Evolutionary conservation across 2,797 vertebrate genomes (phyloP), one percentile per base, ranked within the genome.

Genomic region (Dipus sagitta): DNA sequence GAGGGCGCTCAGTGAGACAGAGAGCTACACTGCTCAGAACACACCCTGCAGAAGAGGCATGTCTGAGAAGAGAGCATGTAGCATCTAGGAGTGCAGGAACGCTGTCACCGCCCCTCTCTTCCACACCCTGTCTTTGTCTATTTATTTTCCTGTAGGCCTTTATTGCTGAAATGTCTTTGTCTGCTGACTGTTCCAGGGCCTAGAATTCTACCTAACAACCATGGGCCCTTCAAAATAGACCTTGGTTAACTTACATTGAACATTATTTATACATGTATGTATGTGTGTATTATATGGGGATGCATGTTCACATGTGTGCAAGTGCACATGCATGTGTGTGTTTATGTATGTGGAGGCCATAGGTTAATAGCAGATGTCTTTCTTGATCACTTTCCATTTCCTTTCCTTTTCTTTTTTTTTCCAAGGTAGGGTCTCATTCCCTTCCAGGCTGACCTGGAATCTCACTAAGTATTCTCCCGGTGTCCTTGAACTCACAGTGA

Each of bases 241-340:
- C 52, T 86, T 65, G 30, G 26, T 89, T 93, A 60, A 92, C 47
- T 86, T 86, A 32, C 91, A 90, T 1, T 67, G 70, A 93, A 34
- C 54, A 13, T 13, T 72, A 77, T 92, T 67, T 26, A 17, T 34
- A 28, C 54, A 85, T 86, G 92, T 18, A 21, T 58, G 42, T 58
- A 58, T 58, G 17, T 58, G 54, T 58, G 54, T 58, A 17, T 14
- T 58, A 17, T 58, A 58, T 14, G 54, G 13, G 54, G 13, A 58
- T 58, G 54, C 54, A 14, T 58, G 54, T 58, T 47, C 47, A 47
- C 47, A 47, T 47, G 47, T 47, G 47, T 47, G 8, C 47, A 47
- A 47, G 47, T 38, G 38, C 38, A 38, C 14, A 54, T 54, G 52
- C 52, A 54, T 54, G 52, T 54, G 52, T 54, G 52, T 54, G 9